Base-by-base conservation (phyloP, 2,888 invertebrate genomes). In the Leucoma salicis region DNA sequence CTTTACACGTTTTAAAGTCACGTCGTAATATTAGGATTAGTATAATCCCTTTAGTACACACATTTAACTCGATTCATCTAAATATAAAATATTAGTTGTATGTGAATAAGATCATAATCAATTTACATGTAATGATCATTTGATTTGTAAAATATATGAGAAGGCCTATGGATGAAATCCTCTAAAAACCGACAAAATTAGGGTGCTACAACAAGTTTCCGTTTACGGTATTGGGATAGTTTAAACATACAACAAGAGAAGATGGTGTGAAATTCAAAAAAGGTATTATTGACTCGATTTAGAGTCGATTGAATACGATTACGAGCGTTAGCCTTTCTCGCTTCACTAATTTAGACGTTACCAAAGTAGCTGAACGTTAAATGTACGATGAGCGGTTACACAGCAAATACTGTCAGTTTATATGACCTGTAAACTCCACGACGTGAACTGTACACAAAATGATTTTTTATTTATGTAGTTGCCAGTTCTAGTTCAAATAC, bases 371-470 rank as follows among this genome's bases (percentile, higher is more conserved):
- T 68, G 78, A 64, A 67, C 71, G 84, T 83, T 87, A 84, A 87
- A 80, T 78, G 79, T 82, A 74, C 75, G 77, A 84, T 86, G 82
- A 86, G 78, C 78, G 82, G 78, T 72, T 74, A 71, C 77, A 77
- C 74, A 67, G 87, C 83, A 84, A 88, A 87, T 78, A 87, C 78
- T 78, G 73, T 66, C 78, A 78, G 81, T 82, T 84, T 83, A 82
- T 83, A 81, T 78, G 83, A 66, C 78, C 75, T 74, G 85, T 75
- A 84, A 87, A 87, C 84, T 85, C 57, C 68, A 70, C 78, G 69
- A 82, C 85, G 87, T 84, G 86, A 88, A 86, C 85, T 85, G 88
- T 87, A 88, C 87, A 88, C 88, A 88, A 75, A 75, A 70, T 80
- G 77, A 70, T 82, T 77, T 78, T 79, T 83, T 87, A 81, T 88